phyloP scores from a whole-genome alignment of 2,113 vertebrate species.

The Excalfactoria chinensis region DNA sequence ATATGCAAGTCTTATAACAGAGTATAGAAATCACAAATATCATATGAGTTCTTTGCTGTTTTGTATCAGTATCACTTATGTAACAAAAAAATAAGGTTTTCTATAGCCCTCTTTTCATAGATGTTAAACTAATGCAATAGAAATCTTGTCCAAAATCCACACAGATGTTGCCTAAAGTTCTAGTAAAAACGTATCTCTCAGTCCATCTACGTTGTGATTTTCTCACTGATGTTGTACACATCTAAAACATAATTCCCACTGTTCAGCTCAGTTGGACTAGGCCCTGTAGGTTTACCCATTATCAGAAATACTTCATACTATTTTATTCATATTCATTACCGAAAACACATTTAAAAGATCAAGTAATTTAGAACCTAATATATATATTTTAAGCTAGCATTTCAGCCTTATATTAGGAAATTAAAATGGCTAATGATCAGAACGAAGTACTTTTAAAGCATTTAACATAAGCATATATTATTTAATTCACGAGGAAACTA shows the following conservation, averaged over 20 bases:
- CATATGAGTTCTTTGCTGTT: not conserved
- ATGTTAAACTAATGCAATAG: not conserved
- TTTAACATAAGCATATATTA: not conserved
- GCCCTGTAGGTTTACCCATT: not conserved
- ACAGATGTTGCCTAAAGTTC: not conserved
- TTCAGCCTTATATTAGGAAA: not conserved
- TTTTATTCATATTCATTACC: not conserved
- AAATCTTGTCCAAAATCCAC: not conserved
- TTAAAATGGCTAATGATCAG: not conserved
- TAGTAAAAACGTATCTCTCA: not conserved
- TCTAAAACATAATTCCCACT: not conserved
- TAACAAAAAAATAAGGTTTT: not conserved
- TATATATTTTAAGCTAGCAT: not conserved
- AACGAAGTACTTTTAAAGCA: constrained; percentile 4
- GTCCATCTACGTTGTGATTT: not conserved
- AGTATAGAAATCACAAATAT: not conserved
- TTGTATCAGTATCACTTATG: not conserved
- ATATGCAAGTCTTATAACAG: not conserved
- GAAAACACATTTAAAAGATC: not conserved
- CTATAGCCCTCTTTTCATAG: not conserved
- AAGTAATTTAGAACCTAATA: constrained; percentile 3
- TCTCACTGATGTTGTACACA: not conserved
- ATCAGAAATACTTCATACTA: not conserved
- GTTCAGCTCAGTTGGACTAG: not conserved
- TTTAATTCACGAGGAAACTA: not conserved